phyloP scores from a whole-genome alignment of 1,140 invertebrate genomes.

The Argopecten irradians region DNA sequence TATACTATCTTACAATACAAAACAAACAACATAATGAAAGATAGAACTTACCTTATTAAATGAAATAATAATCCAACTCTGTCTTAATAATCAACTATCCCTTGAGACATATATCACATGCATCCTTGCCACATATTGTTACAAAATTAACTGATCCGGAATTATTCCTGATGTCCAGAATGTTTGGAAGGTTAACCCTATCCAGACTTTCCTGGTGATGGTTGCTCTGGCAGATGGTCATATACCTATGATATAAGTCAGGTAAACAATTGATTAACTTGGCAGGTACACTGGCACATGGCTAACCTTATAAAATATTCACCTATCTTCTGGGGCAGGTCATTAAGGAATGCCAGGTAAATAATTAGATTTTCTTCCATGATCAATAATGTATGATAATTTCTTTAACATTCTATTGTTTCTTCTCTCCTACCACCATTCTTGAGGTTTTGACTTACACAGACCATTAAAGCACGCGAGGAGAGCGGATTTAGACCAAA shows the following conservation, averaged over 20 bases:
- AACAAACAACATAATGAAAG: background rate
- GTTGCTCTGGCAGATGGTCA: background rate
- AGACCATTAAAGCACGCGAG: background rate
- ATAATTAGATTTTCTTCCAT: background rate
- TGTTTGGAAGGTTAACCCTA: background rate
- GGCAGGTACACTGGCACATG: background rate
- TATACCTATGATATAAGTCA: conserved; percentile 18
- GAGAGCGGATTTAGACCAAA: background rate
- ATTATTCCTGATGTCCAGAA: background rate
- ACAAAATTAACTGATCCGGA: background rate
- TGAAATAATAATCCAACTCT: background rate
- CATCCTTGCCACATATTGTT: background rate
- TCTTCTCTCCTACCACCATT: background rate
- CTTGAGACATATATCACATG: background rate
- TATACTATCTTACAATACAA: no score
- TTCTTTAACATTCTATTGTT: background rate
- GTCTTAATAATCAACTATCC: background rate
- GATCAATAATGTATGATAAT: background rate
- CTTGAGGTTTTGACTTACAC: background rate
- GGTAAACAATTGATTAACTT: background rate
- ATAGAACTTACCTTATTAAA: background rate
- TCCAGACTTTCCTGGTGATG: background rate
- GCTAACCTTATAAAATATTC: conserved; percentile 10
- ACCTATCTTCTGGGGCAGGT: background rate
- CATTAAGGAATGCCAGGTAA: conserved; percentile 21